These are phyloP conservation scores for Carettochelys insculpta DNA, from an alignment of 2,113 vertebrate species.

Conservation along the genomic window DNA sequence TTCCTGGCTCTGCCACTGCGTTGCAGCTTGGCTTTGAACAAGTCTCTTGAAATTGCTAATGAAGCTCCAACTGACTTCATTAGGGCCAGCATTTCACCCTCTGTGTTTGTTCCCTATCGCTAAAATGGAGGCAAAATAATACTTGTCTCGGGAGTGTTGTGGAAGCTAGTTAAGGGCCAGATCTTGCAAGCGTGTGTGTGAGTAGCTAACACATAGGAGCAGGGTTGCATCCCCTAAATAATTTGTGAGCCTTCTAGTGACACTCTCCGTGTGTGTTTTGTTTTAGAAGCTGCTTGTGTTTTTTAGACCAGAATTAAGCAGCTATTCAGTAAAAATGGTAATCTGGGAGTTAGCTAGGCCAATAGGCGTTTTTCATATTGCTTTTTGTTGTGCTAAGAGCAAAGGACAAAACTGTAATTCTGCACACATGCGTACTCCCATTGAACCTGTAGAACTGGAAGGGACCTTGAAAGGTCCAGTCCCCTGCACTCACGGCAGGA, in stretches of 20 bases:
- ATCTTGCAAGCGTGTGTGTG: background rate
- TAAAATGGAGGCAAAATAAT: background rate
- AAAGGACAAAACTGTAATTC: background rate
- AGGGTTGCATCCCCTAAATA: background rate
- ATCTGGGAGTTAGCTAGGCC: background rate
- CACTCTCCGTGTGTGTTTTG: background rate
- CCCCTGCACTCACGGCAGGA: too few species aligned
- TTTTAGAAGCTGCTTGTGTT: background rate
- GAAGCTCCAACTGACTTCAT: background rate
- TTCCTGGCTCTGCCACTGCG: background rate
- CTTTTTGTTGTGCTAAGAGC: background rate
- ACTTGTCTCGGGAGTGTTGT: background rate
- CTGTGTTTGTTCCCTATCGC: background rate
- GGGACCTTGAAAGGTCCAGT: too few species aligned
- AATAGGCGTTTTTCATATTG: background rate
- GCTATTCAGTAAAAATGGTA: background rate
- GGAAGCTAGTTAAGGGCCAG: background rate
- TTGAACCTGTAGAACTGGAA: too few species aligned
- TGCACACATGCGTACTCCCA: background rate
- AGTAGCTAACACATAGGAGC: background rate
- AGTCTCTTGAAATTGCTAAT: background rate
- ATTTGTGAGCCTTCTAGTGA: background rate
- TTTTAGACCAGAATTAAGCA: background rate
- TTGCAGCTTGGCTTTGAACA: background rate
- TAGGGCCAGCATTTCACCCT: background rate